Evolutionary conservation across 2,113 vertebrate species (phyloP), one percentile per base, ranked within the genome.

Genomic region (Etheostoma spectabile): DNA sequence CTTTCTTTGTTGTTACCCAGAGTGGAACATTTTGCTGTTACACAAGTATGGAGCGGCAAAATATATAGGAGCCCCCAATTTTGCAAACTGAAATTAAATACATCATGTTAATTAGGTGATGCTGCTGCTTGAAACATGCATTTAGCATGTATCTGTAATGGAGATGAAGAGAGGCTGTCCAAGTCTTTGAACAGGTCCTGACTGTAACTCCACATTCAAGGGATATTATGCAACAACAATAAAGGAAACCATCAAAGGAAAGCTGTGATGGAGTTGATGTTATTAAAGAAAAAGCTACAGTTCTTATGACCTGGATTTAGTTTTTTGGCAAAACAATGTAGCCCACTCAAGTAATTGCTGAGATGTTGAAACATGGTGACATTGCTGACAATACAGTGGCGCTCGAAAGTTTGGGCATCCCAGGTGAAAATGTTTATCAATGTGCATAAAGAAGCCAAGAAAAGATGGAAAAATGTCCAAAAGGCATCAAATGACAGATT

Each of bases 1-100:
- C 21, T 57, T 65, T 79, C 33, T 52, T 52, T 68, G 21, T 42
- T 72, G 15, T 53, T 19, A 63, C 42, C 2, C 21, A 53, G 51
- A 60, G 30, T 19, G 13, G 15, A 48, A 42, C 14, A 27, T 27
- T 24, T 66, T 62, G 11, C 30, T 73, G 24, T 61, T 35, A 60
- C 27, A 35, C 19, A 46, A 48, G 13, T 48, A 55, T 49, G 22
- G 11, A 56, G 62, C 15, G 6, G 19, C 49, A 69, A 24, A 57
- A 56, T 22, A 38, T 10, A 46, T 12, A 42, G 48, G 70, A 49
- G 10, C 38, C 27, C 24, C 18, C 45, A 27, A 52, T 42, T 45
- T 42, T 13, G 1, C 30, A 49, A 48, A 19, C 16, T 64, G 38
- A 42, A 42, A 42, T 42, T 11, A 42, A 11, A 42, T 42, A 42